Evolutionary conservation across 1,140 invertebrate genomes (phyloP), one percentile per base, ranked within the genome.

Genomic region (Drosophila willistoni): DNA sequence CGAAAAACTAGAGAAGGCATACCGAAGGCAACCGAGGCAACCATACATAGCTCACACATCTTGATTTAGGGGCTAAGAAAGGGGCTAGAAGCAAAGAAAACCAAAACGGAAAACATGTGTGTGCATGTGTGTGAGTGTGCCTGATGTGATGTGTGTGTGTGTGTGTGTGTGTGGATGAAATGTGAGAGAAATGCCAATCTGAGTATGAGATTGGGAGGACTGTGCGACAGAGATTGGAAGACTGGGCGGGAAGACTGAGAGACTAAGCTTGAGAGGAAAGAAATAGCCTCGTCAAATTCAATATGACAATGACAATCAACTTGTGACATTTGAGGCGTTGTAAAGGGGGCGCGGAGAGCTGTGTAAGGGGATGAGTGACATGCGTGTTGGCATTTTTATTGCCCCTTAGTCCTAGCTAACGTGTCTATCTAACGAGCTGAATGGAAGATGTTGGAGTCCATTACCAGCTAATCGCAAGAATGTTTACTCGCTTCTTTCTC

Each of bases 261-360:
- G 29, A 7, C 29, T 12, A 22, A 22, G 44, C 44, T n/a, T 51
- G 17, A 51, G 44, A 51, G 44, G 44, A 51, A 51, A 51, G 44
- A 79, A 81, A 69, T 71, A 77, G 85, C 73, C 83, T 73, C 77
- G 64, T 81, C 81, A 89, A 89, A 89, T 84, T 89, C 85, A 75
- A 84, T 89, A 73, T 81, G 84, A 89, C 84, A 89, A 84, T 89
- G 84, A 89, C 84, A 89, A 89, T 89, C 85, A 89, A 81, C 80
- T 81, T 76, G 77, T 89, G 84, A 84, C 80, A 89, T 74, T 87
- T 73, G 71, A 78, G 81, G 64, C 71, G 73, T 22, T 70, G 42
- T 19, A 67, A 25, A 25, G 44, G 2, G 33, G 7, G 29, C 1
- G 12, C 22, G n/a, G 14, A 6, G 9, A 4, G 10, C 7, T 25